Evolutionary conservation across 2,888 invertebrate species (phyloP).

Genomic region (Mythimna impura): DNA sequence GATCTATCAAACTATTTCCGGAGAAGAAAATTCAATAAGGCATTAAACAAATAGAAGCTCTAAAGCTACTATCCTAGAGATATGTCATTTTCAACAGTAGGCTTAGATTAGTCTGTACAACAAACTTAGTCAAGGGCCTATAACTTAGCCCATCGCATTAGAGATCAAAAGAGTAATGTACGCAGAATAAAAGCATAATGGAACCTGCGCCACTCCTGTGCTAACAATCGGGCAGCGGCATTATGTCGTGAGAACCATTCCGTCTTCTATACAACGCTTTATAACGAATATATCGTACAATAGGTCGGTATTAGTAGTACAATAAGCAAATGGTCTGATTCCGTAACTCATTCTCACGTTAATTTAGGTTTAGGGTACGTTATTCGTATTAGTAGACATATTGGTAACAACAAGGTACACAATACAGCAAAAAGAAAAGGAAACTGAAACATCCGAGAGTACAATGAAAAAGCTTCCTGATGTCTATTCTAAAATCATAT

Average conservation of each 20-base stretch:
- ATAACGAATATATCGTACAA: conserved; percentile 46
- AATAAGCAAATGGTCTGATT: conserved; percentile 11
- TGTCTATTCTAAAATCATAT: background rate
- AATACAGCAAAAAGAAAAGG: background rate
- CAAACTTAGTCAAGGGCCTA: conserved; percentile 10
- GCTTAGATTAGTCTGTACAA: background rate
- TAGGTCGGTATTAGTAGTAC: conserved; percentile 33
- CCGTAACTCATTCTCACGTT: conserved; percentile 7
- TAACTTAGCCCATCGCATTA: conserved; percentile 12
- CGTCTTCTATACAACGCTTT: conserved; percentile 35
- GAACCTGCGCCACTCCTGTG: conserved; percentile 32
- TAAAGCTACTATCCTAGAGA: background rate
- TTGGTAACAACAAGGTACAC: background rate
- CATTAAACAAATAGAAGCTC: background rate
- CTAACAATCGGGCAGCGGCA: conserved; percentile 33
- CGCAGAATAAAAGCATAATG: conserved; percentile 32
- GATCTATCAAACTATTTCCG: too few relatives aligned
- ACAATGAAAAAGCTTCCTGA: background rate
- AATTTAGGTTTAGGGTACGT: background rate
- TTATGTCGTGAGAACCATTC: conserved; percentile 46
- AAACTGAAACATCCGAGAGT: background rate
- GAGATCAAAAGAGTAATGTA: conserved; percentile 24
- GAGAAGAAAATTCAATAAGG: background rate
- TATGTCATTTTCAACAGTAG: background rate
- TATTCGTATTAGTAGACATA: background rate